Base-by-base conservation (phyloP, 2,888 invertebrate genomes). In the Lochmaea capreae region DNA sequence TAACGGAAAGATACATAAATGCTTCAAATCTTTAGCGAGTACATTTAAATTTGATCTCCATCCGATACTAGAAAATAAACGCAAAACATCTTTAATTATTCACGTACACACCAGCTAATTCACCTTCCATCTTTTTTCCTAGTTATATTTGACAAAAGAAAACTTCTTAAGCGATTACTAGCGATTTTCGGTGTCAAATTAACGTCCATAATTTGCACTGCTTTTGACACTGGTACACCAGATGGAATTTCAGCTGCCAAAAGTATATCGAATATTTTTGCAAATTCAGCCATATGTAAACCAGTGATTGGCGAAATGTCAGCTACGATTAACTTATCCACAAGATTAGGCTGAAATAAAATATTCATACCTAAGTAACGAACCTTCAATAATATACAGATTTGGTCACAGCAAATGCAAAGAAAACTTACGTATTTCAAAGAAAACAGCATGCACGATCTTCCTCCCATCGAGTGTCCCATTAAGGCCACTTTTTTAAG, bases 391-490 rank as follows among this genome's bases (percentile, higher is more conserved):
- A 46, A 26, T 26, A 26, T 4, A 26, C 22, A 22, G 22, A 22
- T 22, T n/a, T n/a, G n/a, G n/a, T n/a, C 26, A 26, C 33, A 33
- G 33, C 3, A 4, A 33, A 33, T 18, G 18, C 2, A 12, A 3
- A 43, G 14, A 18, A 54, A 39, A 79, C 86, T 81, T 88, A 93
- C 93, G 87, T 92, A 89, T 85, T 90, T 90, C 61, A 97, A 88
- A 46, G 97, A 94, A 68, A 95, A 88, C 71, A 92, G 90, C 97
- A 98, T 97, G 82, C 93, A 93, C 3, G 95, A 91, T 76, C 96
- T 92, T 16, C 98, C 98, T 16, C 98, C 98, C 96, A 98, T 96
- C 80, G 97, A 97, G 86, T 98, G 98, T 0, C 98, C 98, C 80
- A 98, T 85, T 16, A 96, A 83, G 8, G 92, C 88, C 1, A 92